Conservation (phyloP, 2,113 vertebrate genomes). For the Sturnira hondurensis region DNA sequence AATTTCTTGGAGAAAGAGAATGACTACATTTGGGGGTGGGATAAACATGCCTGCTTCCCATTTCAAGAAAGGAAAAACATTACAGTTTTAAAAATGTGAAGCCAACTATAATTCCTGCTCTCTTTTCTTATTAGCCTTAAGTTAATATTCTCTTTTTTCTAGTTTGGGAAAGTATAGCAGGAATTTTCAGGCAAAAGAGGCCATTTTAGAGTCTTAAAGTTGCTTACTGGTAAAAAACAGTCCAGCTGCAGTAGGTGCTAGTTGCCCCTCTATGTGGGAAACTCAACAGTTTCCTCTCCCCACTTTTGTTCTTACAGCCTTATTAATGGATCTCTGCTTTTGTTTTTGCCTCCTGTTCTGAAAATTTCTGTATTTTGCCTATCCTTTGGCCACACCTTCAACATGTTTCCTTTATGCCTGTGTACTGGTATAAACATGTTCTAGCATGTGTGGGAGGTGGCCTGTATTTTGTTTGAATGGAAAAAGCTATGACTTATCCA, state of each 20-base stretch:
- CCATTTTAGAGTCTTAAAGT: conserved; percentile 41
- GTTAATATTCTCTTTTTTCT: conserved; percentile 75
- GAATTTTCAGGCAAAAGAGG: conserved; percentile 37
- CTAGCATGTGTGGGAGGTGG: conserved; percentile 62
- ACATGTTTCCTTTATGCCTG: conserved; percentile 71
- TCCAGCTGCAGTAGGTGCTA: not conserved
- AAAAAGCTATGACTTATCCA: conserved; percentile 75
- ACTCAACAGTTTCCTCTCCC: conserved; percentile 64
- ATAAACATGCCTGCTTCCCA: conserved; percentile 65
- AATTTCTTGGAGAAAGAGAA: conserved; percentile 58
- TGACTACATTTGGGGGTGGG: conserved; percentile 18
- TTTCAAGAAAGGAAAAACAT: conserved; percentile 43
- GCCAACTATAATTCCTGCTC: conserved; percentile 61
- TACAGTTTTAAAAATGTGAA: conserved; percentile 26
- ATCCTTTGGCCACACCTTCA: conserved; percentile 72
- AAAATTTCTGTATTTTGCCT: conserved; percentile 78
- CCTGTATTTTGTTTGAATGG: conserved; percentile 73
- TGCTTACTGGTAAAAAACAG: conserved; percentile 64
- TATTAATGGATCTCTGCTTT: conserved; percentile 34
- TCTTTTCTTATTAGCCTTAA: conserved; percentile 70
- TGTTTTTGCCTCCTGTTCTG: conserved; percentile 51
- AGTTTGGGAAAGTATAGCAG: conserved; percentile 72
- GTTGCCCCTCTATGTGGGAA: conserved; percentile 37
- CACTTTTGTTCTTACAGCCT: conserved; percentile 67
- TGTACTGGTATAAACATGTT: conserved; percentile 48